Evolutionary conservation across 2,888 invertebrate species (phyloP).

Genomic region (Orthosia gothica): DNA sequence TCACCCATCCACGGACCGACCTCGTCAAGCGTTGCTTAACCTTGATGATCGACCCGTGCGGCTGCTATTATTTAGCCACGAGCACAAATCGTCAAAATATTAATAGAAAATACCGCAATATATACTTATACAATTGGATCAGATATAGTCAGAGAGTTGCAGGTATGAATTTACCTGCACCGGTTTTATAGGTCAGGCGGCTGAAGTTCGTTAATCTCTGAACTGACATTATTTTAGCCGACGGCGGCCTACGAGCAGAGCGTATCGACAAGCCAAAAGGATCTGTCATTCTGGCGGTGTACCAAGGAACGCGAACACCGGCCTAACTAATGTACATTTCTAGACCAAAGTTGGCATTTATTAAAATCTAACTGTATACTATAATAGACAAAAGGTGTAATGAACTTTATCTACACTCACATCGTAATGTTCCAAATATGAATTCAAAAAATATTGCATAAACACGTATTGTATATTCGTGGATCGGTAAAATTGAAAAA

Average conservation of each 20-base stretch:
- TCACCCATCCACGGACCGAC: no score
- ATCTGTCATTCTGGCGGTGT: conserved; percentile 90
- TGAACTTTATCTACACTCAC: no score
- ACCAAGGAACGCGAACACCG: conserved; percentile 90
- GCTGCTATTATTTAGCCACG: no score
- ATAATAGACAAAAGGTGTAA: conserved; percentile 9
- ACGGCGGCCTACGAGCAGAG: conserved; percentile 83
- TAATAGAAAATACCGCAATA: conserved; percentile 25
- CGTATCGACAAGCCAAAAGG: conserved; percentile 91
- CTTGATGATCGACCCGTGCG: no score
- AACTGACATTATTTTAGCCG: conserved; percentile 90
- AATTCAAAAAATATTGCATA: no score
- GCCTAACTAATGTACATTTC: conserved; percentile 88
- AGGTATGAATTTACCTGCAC: conserved; percentile 77
- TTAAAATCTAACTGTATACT: conserved; percentile 29
- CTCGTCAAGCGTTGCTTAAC: no score
- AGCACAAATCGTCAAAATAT: no score
- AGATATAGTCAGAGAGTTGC: conserved; percentile 64
- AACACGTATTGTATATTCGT: no score
- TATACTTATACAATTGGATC: conserved; percentile 20
- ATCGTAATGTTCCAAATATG: no score
- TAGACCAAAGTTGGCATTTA: conserved; percentile 90
- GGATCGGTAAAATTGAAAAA: no score
- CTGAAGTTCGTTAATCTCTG: conserved; percentile 91
- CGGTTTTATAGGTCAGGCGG: conserved; percentile 88